Evolutionary conservation across 2,797 vertebrate genomes (phyloP), one percentile per base, ranked within the genome.

Genomic region (Anas capensis): DNA sequence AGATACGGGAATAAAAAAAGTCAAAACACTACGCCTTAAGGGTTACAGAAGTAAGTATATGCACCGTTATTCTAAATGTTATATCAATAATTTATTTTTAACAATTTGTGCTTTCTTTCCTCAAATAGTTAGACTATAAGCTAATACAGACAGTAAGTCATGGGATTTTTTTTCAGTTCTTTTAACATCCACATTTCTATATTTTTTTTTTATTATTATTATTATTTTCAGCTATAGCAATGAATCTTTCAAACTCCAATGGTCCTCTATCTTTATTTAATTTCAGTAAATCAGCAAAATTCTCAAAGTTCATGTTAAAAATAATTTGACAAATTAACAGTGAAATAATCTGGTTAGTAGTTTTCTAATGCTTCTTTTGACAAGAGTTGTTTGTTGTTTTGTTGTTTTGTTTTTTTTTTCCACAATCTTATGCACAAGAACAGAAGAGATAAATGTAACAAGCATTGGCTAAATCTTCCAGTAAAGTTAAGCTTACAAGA

Each of bases 81-180:
- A 77, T 26, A 85, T 44, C n/a, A 53, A 6, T 57, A 17, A 61
- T 68, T 82, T 85, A 44, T 70, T 93, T 95, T 93, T 87, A 73
- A 82, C 14, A 57, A 36, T 34, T 48, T 79, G 4, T 60, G 12
- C 46, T 13, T 64, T 89, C 80, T 40, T 79, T 58, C 14, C 38
- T 85, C 56, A 87, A 68, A 66, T 12, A 60, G 27, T 60, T 72
- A 57, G 91, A 53, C n/a, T 85, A 77, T 95, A 78, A 87, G 87
- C 57, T 87, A 82, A 80, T 82, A 14, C 61, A 85, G 27, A 38
- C 40, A 61, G 31, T 83, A 87, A 86, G 8, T 82, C 15, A 91
- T 40, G 8, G 34, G 31, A 3, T 4, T 34, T 49, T 86, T 86
- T 77, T 93, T 82, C 36, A 23, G 19, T 85, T 87, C 3, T 23